Conservation (phyloP, 1,140 invertebrate species). For the Zaprionus ghesquierei region DNA sequence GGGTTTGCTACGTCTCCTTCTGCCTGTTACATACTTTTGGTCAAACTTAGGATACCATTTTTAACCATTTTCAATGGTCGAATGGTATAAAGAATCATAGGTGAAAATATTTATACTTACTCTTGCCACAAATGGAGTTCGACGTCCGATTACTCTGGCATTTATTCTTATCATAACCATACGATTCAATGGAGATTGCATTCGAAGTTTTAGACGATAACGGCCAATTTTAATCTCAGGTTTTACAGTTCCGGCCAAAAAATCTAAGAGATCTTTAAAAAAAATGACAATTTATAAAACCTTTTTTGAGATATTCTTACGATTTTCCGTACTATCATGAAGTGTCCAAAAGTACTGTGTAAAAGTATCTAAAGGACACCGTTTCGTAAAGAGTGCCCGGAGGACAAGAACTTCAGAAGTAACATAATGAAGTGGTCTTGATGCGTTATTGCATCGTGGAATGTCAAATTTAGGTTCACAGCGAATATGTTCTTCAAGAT, state of each 20-base stretch:
- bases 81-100: neutral
- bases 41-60: too few species aligned
- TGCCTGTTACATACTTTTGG: too few species aligned
- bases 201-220: slow-evolving; percentile 25
- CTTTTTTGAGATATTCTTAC: slow-evolving; percentile 17
- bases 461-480: slow-evolving; percentile 38
- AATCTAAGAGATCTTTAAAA: slow-evolving; percentile 28
- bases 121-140: slow-evolving; percentile 32
- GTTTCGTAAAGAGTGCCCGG: slow-evolving; percentile 21
- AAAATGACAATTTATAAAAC: neutral
- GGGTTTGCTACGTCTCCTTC: too few species aligned
- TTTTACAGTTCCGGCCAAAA: slow-evolving; percentile 34
- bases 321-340: slow-evolving; percentile 39
- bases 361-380: slow-evolving; percentile 42
- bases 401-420: slow-evolving; percentile 33
- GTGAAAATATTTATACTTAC: slow-evolving; percentile 11
- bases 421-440: slow-evolving; percentile 36
- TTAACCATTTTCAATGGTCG: too few species aligned
- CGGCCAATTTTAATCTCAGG: slow-evolving; percentile 37
- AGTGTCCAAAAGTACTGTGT: slow-evolving; percentile 53
- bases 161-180: slow-evolving; percentile 42
- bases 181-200: slow-evolving; percentile 32
- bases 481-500: neutral
- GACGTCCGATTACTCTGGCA: slow-evolving; percentile 39
- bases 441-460: slow-evolving; percentile 29